Base-by-base conservation (phyloP, 2,888 invertebrate species). In the Sphaerophoria taeniata region DNA sequence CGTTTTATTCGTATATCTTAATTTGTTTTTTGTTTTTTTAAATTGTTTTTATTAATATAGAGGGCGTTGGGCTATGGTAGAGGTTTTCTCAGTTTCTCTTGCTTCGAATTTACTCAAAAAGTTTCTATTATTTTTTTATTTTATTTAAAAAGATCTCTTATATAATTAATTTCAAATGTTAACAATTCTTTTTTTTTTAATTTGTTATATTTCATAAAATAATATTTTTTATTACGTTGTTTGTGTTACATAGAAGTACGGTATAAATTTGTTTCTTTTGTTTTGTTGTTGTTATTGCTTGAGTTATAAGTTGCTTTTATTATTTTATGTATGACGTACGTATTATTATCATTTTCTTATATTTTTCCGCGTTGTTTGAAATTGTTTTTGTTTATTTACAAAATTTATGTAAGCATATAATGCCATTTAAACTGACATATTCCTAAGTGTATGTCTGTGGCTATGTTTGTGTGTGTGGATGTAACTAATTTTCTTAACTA, bases 31-130 rank as follows among this genome's bases (percentile, higher is more conserved):
- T n/a, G n/a, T n/a, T n/a, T n/a, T n/a, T n/a, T n/a, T n/a, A n/a
- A 51, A 56, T 47, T 36, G 7, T 55, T 72, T 58, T 33, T 16
- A 47, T 75, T 71, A 43, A 43, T 75, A 60, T 67, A 75, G 71
- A 71, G 84, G 84, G 79, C 84, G 84, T 84, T 84, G 84, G 84
- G 84, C 79, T 84, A 75, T 79, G 84, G 79, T 79, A 69, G 79
- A 84, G 84, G 79, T 75, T 79, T 75, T 53, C 74, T 74, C 63
- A 70, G 60, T 77, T 82, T 74, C 78, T 73, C 67, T 67, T 61
- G 58, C 24, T 73, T 78, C 58, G 43, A 58, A 33, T 65, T 63
- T 58, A 43, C 58, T 74, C 60, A 67, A 36, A 70, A 31, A 34
- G 60, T 65, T 65, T 45, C 43, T 75, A 55, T 71, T 71, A 56